Base-by-base conservation (phyloP, 2,888 invertebrate species). In the Lypha dubia region DNA sequence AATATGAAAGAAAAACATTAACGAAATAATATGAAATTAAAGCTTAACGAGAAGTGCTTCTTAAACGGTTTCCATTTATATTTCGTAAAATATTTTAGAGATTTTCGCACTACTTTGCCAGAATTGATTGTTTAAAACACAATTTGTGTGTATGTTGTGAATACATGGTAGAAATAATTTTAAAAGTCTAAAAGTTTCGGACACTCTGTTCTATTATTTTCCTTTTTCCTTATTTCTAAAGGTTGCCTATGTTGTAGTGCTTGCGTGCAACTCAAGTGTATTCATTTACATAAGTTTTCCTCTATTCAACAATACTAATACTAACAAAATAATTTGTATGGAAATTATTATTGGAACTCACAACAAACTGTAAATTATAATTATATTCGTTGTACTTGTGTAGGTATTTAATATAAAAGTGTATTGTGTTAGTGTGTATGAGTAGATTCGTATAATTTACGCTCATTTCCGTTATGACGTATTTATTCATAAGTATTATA, bases 261-360 rank as follows among this genome's bases (percentile, higher is more conserved):
- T 38, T 80, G 86, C 86, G 84, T 86, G 84, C 67, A 80, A 79
- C 22, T 80, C 65, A 80, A 84, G 86, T 86, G 75, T 83, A 62
- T 77, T 35, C 65, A 79, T 81, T 76, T 46, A 76, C 3, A 65
- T 28, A 28, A 4, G 28, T 28, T 28, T 28, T 28, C n/a, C n/a
- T 28, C 11, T 9, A 9, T 11, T n/a, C 24, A 58, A 32, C 58
- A 35, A 35, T 58, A 11, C 58, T 20, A 35, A 5, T 20, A 51
- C 38, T 22, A 71, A 65, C 15, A 22, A 63, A 70, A 44, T 49
- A 68, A 71, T 65, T 71, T 73, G 56, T 63, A 56, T 46, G 65
- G 79, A 65, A 73, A 71, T 79, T 58, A 58, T 79, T 63, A n/a
- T 28, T 8, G 20, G 22, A 76, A 67, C 24, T 53, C 38, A n/a